A percentile compares a stretch with the other conserved stretches of the same genome.
Evolutionary conservation across 2,888 invertebrate genomes (phyloP).

Genomic region (Rugalucina vietnamica): DNA sequence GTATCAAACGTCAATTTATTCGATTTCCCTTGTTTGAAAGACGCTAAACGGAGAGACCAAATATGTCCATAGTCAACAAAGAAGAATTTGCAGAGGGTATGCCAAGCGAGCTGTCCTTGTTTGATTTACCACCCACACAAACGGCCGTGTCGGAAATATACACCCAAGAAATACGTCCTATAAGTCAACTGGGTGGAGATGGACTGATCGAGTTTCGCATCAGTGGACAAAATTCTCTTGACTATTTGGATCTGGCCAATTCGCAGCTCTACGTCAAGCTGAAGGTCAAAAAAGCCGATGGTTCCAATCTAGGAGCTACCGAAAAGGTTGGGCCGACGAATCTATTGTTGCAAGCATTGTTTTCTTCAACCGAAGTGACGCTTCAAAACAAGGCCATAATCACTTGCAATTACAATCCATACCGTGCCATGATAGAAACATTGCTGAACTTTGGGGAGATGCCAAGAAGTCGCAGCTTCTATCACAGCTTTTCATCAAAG

Average conservation of each 20-base stretch:
- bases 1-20: too few species aligned
- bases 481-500: slow-evolving; percentile 31
- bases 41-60: too few species aligned
- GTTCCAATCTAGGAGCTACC: slow-evolving; percentile 9
- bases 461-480: slow-evolving; percentile 17
- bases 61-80: neutral
- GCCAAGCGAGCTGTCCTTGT: slow-evolving; percentile 43
- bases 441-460: slow-evolving; percentile 33
- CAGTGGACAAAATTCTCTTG: slow-evolving; percentile 53
- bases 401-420: slow-evolving; percentile 51
- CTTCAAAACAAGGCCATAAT: slow-evolving; percentile 43
- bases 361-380: slow-evolving; percentile 39
- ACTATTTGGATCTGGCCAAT: slow-evolving; percentile 41
- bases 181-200: slow-evolving; percentile 51
- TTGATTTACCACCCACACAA: slow-evolving; percentile 58
- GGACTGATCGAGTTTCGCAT: slow-evolving; percentile 55
- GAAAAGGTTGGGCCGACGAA: slow-evolving; percentile 52
- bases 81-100: slow-evolving; percentile 54
- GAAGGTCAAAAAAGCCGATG: slow-evolving; percentile 39
- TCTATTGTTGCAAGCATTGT: slow-evolving; percentile 50
- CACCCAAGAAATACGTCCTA: slow-evolving; percentile 53
- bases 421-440: slow-evolving; percentile 41
- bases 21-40: too few species aligned
- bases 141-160: slow-evolving; percentile 49
- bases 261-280: slow-evolving; percentile 36